Evolutionary conservation across 2,888 invertebrate species (phyloP), one percentile per base, ranked within the genome.

Genomic region (Heteromyza rotundicornis): DNA sequence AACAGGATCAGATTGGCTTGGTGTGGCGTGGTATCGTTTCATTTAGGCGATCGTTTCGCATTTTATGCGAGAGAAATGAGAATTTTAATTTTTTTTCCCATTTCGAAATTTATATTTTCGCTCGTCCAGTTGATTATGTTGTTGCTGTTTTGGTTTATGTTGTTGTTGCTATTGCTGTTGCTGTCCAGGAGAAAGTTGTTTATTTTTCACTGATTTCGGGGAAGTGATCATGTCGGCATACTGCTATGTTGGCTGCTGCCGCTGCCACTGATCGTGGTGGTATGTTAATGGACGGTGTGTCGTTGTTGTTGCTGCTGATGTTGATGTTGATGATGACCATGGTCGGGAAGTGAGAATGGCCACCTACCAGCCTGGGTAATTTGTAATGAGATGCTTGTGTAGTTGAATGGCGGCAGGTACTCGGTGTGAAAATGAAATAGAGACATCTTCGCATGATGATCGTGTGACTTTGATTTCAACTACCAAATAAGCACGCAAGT

Each of bases 161-260:
- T 62, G 67, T 63, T 44, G n/a, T n/a, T n/a, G n/a, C n/a, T n/a
- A n/a, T n/a, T n/a, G n/a, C n/a, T n/a, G n/a, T n/a, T n/a, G n/a
- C n/a, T n/a, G n/a, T n/a, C n/a, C n/a, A n/a, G 64, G 68, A 64
- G 68, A 69, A 67, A 69, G 68, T 67, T 66, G 66, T 66, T 69
- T 67, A 59, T 55, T 44, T 50, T 40, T 27, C 24, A n/a, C 22
- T 54, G 55, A 57, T 55, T 64, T 57, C 20, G 47, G 47, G 47
- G 47, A 47, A 47, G 20, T 17, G 47, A 20, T 40, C 40, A 10
- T 40, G 40, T 40, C 40, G 40, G 14, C 12, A 2, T 2, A 40
- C n/a, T n/a, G n/a, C n/a, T n/a, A n/a, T n/a, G n/a, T n/a, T n/a
- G n/a, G n/a, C n/a, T n/a, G n/a, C n/a, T n/a, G n/a, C n/a, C n/a